Conservation (phyloP, 2,888 invertebrate species). For the Meganola albula region DNA sequence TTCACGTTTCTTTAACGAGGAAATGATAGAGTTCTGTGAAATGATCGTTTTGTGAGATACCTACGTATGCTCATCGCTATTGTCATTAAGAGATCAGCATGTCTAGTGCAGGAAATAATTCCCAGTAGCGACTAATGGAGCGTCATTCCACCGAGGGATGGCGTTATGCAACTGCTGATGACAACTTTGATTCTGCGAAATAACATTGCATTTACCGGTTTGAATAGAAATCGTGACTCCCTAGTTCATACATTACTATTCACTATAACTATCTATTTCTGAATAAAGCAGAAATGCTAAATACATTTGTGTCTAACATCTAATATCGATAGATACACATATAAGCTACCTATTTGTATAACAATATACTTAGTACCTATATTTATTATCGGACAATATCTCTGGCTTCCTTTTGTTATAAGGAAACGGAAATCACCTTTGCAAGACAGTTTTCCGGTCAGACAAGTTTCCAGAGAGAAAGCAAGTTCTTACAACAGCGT, state of each 20-base stretch:
- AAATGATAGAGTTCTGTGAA: slow-evolving; percentile 21
- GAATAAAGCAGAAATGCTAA: too few species aligned
- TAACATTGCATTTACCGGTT: slow-evolving; percentile 45
- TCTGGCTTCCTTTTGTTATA: too few species aligned
- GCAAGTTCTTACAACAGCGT: slow-evolving; percentile 14
- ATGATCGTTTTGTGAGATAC: slow-evolving; percentile 21
- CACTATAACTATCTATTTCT: too few species aligned
- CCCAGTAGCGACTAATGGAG: slow-evolving; percentile 48
- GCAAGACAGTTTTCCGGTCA: too few species aligned
- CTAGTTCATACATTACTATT: too few species aligned
- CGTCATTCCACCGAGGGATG: slow-evolving; percentile 42
- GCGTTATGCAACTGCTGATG: slow-evolving; percentile 55
- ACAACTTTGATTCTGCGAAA: slow-evolving; percentile 56
- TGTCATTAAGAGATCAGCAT: slow-evolving; percentile 33
- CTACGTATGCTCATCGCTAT: slow-evolving; percentile 12
- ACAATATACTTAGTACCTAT: too few species aligned
- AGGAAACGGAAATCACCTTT: too few species aligned
- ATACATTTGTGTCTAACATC: too few species aligned
- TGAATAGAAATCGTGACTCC: slow-evolving; percentile 45
- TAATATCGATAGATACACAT: too few species aligned
- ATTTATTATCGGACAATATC: too few species aligned
- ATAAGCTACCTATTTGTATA: too few species aligned
- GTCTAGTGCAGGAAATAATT: slow-evolving; percentile 49
- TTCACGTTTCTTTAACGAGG: slow-evolving; percentile 15
- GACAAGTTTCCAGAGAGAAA: too few species aligned